Base-by-base conservation (phyloP, 92 coral and sea anemone species). In the Phenganax stokvisi region DNA sequence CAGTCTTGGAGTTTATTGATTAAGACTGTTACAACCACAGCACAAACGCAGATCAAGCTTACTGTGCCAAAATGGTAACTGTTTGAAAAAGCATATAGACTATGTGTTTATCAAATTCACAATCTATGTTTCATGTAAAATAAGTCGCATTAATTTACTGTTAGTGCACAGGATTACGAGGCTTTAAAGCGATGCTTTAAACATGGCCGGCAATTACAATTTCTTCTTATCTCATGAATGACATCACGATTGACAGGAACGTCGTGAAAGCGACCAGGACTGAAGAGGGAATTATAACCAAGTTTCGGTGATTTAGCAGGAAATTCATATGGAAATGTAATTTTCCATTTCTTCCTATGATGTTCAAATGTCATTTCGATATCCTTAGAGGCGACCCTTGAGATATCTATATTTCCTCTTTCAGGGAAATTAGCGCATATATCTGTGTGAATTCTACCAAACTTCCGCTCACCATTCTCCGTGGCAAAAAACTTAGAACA, bases 331-430 rank as follows among this genome's bases (percentile, higher is more conserved):
- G 83, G 83, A 65, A 79, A 79, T 10, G 20, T 25, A 6, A 79
- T 62, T 27, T 53, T 79, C 73, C 83, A 79, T 44, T 25, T 37
- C 12, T 11, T 31, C 44, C 15, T 15, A 47, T 63, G 17, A 73
- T 79, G 74, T 47, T 51, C 74, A 64, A 79, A 79, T 29, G 63
- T 56, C 7, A 79, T 51, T 6, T 69, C 54, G 6, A 79, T 47
- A 27, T 79, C 63, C 44, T 12, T 56, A 13, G 73, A 44, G 12
- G n/a, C 25, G 8, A 10, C 7, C 16, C 83, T 79, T 8, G 60
- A 0, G 0, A 79, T 65, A 0, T 65, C 74, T 1, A 51, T n/a
- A 9, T 2, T 12, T 64, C 47, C 15, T 9, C 74, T 73, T 12
- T 44, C 30, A n/a, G 60, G 56, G 37, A 54, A 27, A 7, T 16